Percentiles rank a stretch among this genome's conserved stretches.
phyloP scores from a whole-genome alignment of 2,888 invertebrate genomes.

The Pseudococcus viburni region DNA sequence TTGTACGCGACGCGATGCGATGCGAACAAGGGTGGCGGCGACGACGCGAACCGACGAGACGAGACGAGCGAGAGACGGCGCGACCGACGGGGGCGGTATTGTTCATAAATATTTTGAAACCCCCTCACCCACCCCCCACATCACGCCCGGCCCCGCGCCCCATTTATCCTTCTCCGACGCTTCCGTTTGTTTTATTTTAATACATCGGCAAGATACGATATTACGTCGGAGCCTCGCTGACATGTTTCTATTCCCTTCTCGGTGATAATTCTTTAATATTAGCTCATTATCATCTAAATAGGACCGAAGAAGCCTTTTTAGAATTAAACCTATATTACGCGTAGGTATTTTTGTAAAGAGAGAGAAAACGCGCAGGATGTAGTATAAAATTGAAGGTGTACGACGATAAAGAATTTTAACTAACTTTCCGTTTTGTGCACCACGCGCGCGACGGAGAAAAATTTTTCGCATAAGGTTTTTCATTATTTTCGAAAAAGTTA shows the following conservation, averaged over 20 bases:
- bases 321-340: conserved; percentile 63
- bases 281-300: conserved; percentile 63
- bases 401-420: conserved; percentile 57
- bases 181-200: conserved; percentile 61
- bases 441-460: neutral
- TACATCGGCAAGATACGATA: conserved; percentile 62
- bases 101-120: conserved; percentile 54
- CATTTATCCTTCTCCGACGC: conserved; percentile 45
- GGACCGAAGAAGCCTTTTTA: conserved; percentile 62
- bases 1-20: neutral
- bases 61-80: neutral
- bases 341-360: conserved; percentile 20
- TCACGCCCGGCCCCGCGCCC: neutral
- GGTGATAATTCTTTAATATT: conserved; percentile 63
- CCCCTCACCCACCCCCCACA: no score
- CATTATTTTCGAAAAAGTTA: conserved; percentile 56
- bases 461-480: conserved; percentile 57
- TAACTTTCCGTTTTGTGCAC: conserved; percentile 41
- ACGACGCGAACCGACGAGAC: neutral
- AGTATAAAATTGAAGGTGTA: conserved; percentile 55
- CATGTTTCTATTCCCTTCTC: conserved; percentile 62
- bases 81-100: neutral
- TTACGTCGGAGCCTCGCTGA: conserved; percentile 62
- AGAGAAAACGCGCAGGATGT: neutral
- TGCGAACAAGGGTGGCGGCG: neutral